Evolutionary conservation across 2,797 vertebrate species (phyloP).

Genomic region (Liparis tanakae): DNA sequence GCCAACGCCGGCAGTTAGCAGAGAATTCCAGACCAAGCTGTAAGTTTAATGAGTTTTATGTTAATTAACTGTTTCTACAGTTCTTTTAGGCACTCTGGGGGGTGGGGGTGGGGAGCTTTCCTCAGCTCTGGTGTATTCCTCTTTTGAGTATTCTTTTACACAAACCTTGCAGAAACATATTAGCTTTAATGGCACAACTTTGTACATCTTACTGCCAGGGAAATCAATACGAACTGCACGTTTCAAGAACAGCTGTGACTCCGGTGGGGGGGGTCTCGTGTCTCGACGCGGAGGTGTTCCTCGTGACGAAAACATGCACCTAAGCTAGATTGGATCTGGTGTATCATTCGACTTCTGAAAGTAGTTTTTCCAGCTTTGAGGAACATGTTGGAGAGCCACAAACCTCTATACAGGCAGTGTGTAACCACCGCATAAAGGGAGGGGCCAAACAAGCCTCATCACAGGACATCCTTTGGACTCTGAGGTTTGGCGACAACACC

Average conservation of each 20-base stretch:
- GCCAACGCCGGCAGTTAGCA: conserved; percentile 48
- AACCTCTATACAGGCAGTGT: conserved; percentile 24
- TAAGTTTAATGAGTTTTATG: conserved; percentile 75
- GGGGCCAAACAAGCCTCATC: conserved; percentile 41
- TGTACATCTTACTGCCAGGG: conserved; percentile 45
- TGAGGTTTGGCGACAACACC: conserved; percentile 49
- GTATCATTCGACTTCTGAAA: conserved; percentile 5
- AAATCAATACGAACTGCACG: conserved; percentile 60
- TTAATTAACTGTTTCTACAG: conserved; percentile 68
- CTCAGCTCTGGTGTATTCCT: conserved; percentile 29
- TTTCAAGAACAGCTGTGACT: conserved; percentile 17
- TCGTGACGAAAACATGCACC: background rate
- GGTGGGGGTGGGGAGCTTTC: conserved; percentile 2
- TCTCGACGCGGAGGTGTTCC: conserved; percentile 15
- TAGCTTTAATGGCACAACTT: conserved; percentile 59
- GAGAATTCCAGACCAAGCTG: conserved; percentile 39
- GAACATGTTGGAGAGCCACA: conserved; percentile 27
- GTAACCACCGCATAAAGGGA: conserved; percentile 30
- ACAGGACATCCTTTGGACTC: conserved; percentile 41
- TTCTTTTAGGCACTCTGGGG: conserved; percentile 33
- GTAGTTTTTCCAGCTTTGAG: conserved; percentile 21
- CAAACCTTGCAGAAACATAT: conserved; percentile 45
- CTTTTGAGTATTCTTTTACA: conserved; percentile 34
- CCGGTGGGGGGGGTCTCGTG: background rate
- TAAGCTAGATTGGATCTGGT: conserved; percentile 3